Evolutionary conservation across 2,888 invertebrate genomes (phyloP).

Genomic region (Drosophila mayaguana): DNA sequence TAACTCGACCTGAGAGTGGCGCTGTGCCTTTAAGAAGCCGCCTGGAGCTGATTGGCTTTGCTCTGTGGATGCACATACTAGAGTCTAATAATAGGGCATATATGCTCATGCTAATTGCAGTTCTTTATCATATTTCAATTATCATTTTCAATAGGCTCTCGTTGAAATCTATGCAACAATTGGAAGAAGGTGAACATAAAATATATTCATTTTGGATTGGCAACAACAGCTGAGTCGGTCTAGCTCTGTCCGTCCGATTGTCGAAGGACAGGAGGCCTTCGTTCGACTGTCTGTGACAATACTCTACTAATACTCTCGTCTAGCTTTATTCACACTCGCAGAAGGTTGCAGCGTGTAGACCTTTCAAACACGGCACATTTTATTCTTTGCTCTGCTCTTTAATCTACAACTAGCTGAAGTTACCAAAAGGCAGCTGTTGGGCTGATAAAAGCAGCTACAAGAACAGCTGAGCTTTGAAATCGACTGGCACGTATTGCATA

Average conservation of each 20-base stretch:
- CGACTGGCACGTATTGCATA: not conserved
- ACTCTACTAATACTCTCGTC: too few species aligned
- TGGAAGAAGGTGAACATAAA: not conserved
- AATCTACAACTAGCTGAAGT: not conserved
- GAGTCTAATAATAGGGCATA: constrained; percentile 8
- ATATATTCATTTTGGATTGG: constrained; percentile 1
- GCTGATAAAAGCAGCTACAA: not conserved
- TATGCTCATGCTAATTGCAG: constrained; percentile 1
- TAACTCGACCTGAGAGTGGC: constrained; percentile 25
- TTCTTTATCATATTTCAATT: not conserved
- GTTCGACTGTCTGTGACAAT: too few species aligned
- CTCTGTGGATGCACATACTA: constrained; percentile 14
- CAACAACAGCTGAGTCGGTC: not conserved
- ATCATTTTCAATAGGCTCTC: not conserved
- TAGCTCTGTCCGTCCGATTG: too few species aligned
- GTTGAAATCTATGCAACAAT: not conserved
- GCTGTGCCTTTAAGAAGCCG: constrained; percentile 27
- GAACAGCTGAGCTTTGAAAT: not conserved
- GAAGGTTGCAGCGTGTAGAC: too few species aligned
- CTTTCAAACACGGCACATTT: too few species aligned
- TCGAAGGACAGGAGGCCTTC: too few species aligned
- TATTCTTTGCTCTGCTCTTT: not conserved
- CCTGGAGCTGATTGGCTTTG: constrained; percentile 14
- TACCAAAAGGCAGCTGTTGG: not conserved
- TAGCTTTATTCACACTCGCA: too few species aligned